These are phyloP conservation scores for Syrista parreyssii DNA, from an alignment of 2,888 invertebrate genomes.

Conservation along the genomic window DNA sequence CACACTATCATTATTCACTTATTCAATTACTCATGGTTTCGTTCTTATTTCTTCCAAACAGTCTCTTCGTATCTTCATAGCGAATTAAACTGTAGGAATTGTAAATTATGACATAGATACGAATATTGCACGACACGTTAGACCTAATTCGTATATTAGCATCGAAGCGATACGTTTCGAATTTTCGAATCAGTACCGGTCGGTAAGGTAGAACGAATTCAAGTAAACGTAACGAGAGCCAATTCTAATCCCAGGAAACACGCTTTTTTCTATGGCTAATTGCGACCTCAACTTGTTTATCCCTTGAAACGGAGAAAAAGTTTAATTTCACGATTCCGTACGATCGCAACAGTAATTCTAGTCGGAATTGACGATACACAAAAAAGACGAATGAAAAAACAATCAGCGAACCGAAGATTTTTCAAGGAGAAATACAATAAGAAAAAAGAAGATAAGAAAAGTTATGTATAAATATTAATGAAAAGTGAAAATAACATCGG, in stretches of 20 bases:
- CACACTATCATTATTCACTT: not conserved
- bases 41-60: not conserved
- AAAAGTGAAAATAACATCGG: not conserved
- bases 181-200: not conserved
- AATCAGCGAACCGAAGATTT: not conserved
- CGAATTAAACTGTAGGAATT: not conserved
- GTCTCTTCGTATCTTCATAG: not conserved
- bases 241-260: not conserved
- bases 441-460: not conserved
- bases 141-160: not conserved
- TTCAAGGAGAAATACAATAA: not conserved
- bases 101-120: not conserved
- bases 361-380: not conserved
- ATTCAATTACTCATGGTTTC: not conserved
- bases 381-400: not conserved
- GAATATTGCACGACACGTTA: not conserved
- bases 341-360: not conserved
- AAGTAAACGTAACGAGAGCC: not conserved
- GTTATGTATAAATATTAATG: not conserved
- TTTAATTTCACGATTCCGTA: not conserved
- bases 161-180: not conserved
- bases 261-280: not conserved
- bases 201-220: not conserved
- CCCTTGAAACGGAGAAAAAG: not conserved
- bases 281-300: not conserved